Evolutionary conservation across 2,797 vertebrate genomes (phyloP).

Genomic region (Paguma larvata): DNA sequence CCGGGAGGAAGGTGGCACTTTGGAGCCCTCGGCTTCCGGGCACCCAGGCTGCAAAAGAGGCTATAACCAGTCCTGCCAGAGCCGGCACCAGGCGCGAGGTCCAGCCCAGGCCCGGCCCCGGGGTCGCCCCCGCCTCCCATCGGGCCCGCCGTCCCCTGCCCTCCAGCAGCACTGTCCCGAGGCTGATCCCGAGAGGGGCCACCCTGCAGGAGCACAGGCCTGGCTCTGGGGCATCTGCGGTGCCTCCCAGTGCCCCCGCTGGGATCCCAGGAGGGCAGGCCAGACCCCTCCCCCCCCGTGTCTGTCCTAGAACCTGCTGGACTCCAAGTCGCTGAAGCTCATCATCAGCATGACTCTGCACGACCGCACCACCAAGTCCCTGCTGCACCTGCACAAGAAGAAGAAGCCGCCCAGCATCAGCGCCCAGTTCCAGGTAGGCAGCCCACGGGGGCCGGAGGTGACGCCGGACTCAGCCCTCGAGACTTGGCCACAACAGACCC

Average conservation of each 20-base stretch:
- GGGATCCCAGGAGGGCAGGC: conserved; percentile 1
- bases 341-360: conserved; percentile 96
- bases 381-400: conserved; percentile 98
- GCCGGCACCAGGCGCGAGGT: background rate
- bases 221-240: accelerated
- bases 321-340: conserved; percentile 96
- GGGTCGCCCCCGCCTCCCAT: accelerated
- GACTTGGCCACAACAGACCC: background rate
- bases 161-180: background rate
- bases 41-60: background rate
- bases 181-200: background rate
- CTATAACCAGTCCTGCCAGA: background rate
- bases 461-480: accelerated
- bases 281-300: background rate
- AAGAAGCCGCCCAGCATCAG: conserved; percentile 99
- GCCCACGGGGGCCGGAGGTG: accelerated
- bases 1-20: background rate
- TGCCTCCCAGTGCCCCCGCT: accelerated
- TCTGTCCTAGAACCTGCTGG: conserved; percentile 93
- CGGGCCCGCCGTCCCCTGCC: background rate
- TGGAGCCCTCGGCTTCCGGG: background rate
- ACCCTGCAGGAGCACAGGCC: accelerated
- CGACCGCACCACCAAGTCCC: conserved; percentile 97
- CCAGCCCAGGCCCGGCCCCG: no score
- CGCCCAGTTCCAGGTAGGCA: conserved; percentile 97